A percentile compares a stretch with the other conserved stretches of the same genome.
Conservation (phyloP, 2,888 invertebrate genomes). For the Julus scanicus region DNA sequence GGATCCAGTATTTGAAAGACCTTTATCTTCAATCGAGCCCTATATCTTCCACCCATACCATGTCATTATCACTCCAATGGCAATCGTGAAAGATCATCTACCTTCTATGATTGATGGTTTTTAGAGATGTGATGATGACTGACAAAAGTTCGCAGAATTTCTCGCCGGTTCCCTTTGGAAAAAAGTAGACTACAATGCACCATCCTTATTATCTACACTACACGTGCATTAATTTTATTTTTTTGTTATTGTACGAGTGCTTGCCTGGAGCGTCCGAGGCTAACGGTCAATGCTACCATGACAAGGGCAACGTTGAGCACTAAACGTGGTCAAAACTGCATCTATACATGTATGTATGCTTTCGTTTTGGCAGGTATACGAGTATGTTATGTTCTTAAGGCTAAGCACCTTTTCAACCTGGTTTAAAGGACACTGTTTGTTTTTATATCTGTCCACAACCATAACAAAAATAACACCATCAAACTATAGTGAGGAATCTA, state of each 20-base stretch:
- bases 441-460: neutral
- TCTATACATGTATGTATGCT: neutral
- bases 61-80: conserved; percentile 8
- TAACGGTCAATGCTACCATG: conserved; percentile 25
- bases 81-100: conserved; percentile 14
- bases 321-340: neutral
- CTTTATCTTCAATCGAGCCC: neutral
- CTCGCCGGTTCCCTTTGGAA: neutral
- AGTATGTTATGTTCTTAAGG: neutral
- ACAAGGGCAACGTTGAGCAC: neutral
- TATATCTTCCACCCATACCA: neutral
- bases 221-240: conserved; percentile 15
- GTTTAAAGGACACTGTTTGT: neutral
- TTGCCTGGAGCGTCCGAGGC: neutral
- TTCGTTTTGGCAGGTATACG: neutral
- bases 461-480: no score
- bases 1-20: neutral
- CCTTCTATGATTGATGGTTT: conserved; percentile 20
- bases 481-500: no score
- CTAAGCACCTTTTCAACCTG: conserved; percentile 19
- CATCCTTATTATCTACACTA: neutral
- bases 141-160: neutral
- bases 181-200: neutral
- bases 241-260: conserved; percentile 8
- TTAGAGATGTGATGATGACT: neutral